A percentile compares a stretch with the other conserved stretches of the same genome.
Evolutionary conservation across 1,140 invertebrate species (phyloP).

Genomic region (Drosophila busckii): DNA sequence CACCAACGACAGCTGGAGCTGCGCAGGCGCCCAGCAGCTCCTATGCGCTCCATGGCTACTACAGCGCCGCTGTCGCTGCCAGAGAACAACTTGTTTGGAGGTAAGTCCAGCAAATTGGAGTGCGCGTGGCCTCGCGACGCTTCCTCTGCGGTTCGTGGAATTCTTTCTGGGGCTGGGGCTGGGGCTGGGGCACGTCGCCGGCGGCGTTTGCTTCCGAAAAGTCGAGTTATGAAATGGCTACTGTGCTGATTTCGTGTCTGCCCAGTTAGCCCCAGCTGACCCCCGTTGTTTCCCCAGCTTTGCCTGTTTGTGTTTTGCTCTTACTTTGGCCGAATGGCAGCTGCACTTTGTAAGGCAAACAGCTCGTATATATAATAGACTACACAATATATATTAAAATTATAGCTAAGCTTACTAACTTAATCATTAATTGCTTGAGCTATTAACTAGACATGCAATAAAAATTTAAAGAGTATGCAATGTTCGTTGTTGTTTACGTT

Average conservation of each 20-base stretch:
- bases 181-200: conserved; percentile 26
- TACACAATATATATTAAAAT: no score
- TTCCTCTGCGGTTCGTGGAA: conserved; percentile 17
- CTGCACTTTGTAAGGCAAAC: no score
- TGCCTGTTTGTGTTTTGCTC: not conserved
- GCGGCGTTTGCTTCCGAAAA: conserved; percentile 32
- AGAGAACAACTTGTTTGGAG: conserved; percentile 39
- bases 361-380: no score
- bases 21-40: conserved; percentile 18
- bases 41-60: conserved; percentile 52
- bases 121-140: not conserved
- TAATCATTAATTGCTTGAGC: no score
- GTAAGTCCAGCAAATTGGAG: conserved; percentile 36
- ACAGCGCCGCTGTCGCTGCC: conserved; percentile 19
- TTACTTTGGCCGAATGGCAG: not conserved
- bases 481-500: conserved; percentile 5
- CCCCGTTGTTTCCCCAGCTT: not conserved
- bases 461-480: no score
- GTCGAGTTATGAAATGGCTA: conserved; percentile 35
- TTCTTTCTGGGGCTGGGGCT: no score
- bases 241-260: conserved; percentile 16
- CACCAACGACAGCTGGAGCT: conserved; percentile 28
- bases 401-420: no score
- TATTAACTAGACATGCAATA: no score
- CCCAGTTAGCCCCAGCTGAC: no score